phyloP scores from a whole-genome alignment of 2,888 invertebrate genomes.

The Netelia virgata region DNA sequence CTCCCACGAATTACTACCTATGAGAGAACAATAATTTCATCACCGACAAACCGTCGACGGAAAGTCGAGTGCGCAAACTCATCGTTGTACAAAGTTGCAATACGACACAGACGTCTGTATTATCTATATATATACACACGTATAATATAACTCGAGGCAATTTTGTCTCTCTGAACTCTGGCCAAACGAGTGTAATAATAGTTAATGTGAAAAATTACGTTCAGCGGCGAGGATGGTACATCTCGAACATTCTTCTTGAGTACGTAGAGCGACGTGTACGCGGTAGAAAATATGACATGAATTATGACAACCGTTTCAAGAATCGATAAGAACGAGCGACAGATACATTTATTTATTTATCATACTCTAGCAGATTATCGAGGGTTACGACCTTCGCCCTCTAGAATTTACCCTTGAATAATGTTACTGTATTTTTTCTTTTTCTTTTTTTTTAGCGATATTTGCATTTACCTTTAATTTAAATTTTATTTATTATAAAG shows the following conservation, averaged over 20 bases:
- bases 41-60: conserved; percentile 13
- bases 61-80: conserved; percentile 5
- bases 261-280: too few relatives aligned
- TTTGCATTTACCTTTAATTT: too few relatives aligned
- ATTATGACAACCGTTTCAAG: too few relatives aligned
- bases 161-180: conserved; percentile 41
- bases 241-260: conserved; percentile 29
- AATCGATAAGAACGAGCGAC: too few relatives aligned
- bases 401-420: too few relatives aligned
- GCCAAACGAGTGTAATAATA: conserved; percentile 55
- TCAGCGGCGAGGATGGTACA: conserved; percentile 30
- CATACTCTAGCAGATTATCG: too few relatives aligned
- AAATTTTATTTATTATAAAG: too few relatives aligned
- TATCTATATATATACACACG: conserved; percentile 18
- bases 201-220: conserved; percentile 46
- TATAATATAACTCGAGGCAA: conserved; percentile 22
- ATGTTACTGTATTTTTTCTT: too few relatives aligned
- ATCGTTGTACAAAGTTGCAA: conserved; percentile 23
- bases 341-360: too few relatives aligned
- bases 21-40: conserved; percentile 61
- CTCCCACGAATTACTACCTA: conserved; percentile 62
- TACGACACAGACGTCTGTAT: conserved; percentile 3
- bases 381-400: too few relatives aligned
- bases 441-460: too few relatives aligned
- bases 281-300: too few relatives aligned